Evolutionary conservation across 1,140 invertebrate genomes (phyloP), one percentile per base, ranked within the genome.

Genomic region (Leucophenga varia): DNA sequence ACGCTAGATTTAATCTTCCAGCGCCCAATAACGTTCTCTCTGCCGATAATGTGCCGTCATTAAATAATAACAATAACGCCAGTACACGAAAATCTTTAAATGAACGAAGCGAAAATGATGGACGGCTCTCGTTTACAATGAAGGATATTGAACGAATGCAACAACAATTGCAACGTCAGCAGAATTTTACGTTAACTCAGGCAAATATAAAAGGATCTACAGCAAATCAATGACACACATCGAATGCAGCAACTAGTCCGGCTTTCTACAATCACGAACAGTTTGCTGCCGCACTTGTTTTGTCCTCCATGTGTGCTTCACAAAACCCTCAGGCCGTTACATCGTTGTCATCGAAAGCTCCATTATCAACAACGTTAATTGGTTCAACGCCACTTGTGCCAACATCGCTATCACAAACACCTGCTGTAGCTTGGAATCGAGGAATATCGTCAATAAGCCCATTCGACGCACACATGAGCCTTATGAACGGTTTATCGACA

Each of bases 261-360:
- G 61, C 65, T 44, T 70, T 70, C 28, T 70, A 70, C 35, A 70
- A 70, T 50, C 65, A 70, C 17, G 65, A 69, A 19, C 63, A 65
- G 51, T 63, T 67, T 14, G 68, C 70, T 34, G 65, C 65, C 21
- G 65, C 65, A 2, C 35, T 70, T 12, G 65, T 70, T n/a, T 55
- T 70, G 14, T 70, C 65, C 31, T 65, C 65, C 13, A 55, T 70
- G 65, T 71, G 65, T 37, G 59, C 47, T 5, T 40, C 57, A 25
- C 19, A 28, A 21, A 19, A 42, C 21, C 56, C 49, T 18, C 60
- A 41, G 60, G n/a, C n/a, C n/a, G n/a, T n/a, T n/a, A n/a, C n/a
- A n/a, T n/a, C n/a, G n/a, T n/a, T n/a, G n/a, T n/a, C n/a, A n/a
- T n/a, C n/a, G n/a, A n/a, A n/a, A n/a, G n/a, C n/a, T n/a, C n/a